Evolutionary conservation across 2,797 vertebrate genomes (phyloP).

Genomic region (Ispidina lecontei): DNA sequence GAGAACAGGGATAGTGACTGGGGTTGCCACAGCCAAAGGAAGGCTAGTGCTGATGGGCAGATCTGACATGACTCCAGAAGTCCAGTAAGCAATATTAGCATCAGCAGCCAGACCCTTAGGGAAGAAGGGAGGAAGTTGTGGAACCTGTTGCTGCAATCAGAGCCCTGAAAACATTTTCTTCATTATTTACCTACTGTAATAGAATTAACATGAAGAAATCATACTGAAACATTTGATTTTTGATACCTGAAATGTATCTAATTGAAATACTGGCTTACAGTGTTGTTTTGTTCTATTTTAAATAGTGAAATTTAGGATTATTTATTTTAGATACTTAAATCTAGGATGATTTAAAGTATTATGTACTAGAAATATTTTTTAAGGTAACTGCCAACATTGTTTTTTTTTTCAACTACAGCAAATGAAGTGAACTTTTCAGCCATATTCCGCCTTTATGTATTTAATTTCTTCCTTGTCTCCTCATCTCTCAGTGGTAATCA

Average conservation of each 20-base stretch:
- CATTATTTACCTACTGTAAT: not conserved
- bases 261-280: not conserved
- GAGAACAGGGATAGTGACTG: fast-evolving
- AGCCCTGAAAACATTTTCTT: not conserved
- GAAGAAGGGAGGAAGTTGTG: not conserved
- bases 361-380: not conserved
- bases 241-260: not conserved
- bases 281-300: not conserved
- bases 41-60: not conserved
- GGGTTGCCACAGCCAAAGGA: too few relatives aligned
- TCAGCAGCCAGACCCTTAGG: not conserved
- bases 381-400: not conserved
- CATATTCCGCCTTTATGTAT: not conserved
- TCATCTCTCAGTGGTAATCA: not conserved
- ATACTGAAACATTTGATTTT: not conserved
- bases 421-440: constrained; percentile 6
- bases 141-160: not conserved
- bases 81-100: not conserved
- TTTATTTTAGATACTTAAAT: not conserved
- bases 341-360: not conserved
- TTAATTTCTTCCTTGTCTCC: not conserved
- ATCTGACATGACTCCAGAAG: not conserved
- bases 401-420: not conserved
- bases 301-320: not conserved
- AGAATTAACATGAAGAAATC: not conserved